Conservation (phyloP, 2,113 vertebrate species). For the Corythornis cristatus region DNA sequence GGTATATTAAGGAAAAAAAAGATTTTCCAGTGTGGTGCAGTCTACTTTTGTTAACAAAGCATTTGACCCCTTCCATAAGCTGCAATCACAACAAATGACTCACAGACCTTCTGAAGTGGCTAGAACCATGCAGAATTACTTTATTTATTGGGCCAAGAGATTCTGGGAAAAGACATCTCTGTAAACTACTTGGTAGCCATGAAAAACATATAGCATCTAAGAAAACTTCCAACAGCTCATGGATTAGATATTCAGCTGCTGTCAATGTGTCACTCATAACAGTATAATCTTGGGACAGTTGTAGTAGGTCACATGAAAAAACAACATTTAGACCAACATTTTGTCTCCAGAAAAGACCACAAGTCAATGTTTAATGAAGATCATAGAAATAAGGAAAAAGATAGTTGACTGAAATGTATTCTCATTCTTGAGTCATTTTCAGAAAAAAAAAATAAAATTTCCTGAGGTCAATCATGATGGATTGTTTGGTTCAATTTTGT, state of each 20-base stretch:
- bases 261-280: background rate
- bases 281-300: background rate
- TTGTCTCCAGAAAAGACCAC: background rate
- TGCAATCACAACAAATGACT: conserved; percentile 43
- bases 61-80: conserved; percentile 26
- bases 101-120: background rate
- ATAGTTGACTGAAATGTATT: background rate
- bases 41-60: background rate
- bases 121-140: background rate
- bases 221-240: background rate
- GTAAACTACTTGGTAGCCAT: background rate
- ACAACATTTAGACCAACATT: background rate
- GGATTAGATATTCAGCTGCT: background rate
- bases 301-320: background rate
- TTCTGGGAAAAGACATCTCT: background rate
- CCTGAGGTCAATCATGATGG: background rate
- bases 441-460: background rate
- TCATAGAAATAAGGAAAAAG: background rate
- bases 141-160: background rate
- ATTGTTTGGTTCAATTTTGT: background rate
- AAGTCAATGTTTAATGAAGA: background rate
- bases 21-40: background rate
- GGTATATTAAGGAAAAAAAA: background rate
- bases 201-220: background rate
- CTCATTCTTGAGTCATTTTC: background rate